Percentiles rank a stretch among this genome's conserved stretches.
Conservation (phyloP, 2,113 vertebrate species). For the Phodopus roborovskii region DNA sequence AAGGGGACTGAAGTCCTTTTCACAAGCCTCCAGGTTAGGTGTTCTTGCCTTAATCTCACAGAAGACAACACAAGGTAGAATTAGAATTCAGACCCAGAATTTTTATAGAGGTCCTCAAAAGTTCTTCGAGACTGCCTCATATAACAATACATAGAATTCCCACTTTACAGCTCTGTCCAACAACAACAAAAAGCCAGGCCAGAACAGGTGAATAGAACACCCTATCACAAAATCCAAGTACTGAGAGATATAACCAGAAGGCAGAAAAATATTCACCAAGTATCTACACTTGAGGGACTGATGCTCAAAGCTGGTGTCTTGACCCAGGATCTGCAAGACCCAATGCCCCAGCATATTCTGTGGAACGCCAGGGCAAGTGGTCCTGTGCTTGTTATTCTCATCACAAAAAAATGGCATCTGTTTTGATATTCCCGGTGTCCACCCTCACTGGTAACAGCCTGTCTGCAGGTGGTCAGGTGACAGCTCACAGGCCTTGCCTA, state of each 20-base stretch:
- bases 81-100: not conserved
- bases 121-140: not conserved
- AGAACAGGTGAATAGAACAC: not conserved
- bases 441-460: not conserved
- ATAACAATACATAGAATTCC: not conserved
- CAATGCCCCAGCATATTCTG: not conserved
- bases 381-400: not conserved
- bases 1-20: not conserved
- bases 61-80: not conserved
- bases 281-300: not conserved
- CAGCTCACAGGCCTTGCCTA: not conserved
- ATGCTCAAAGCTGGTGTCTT: not conserved
- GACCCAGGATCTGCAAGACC: not conserved
- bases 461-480: not conserved
- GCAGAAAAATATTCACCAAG: not conserved
- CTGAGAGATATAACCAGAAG: not conserved
- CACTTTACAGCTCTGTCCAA: not conserved
- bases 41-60: not conserved
- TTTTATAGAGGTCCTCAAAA: not conserved
- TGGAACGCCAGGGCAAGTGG: not conserved
- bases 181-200: not conserved
- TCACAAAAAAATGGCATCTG: not conserved
- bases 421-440: not conserved
- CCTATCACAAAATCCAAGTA: not conserved
- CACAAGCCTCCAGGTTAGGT: not conserved